Base-by-base conservation (phyloP, 2,888 invertebrate species). In the Harmothoe impar region DNA sequence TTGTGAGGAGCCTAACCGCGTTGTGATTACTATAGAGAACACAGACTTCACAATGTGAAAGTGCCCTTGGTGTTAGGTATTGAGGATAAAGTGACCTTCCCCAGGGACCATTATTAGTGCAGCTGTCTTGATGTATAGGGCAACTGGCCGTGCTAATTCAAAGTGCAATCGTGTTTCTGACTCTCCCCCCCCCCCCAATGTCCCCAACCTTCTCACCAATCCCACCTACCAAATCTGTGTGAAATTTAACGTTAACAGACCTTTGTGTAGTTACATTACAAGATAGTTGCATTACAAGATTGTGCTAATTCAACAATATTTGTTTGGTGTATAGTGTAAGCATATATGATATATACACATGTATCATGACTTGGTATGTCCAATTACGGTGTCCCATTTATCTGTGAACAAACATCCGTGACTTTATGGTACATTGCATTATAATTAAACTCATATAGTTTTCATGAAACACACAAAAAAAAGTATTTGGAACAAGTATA, bases 51-150 rank as follows among this genome's bases (percentile, higher is more conserved):
- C 72, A 72, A 29, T 72, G 29, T 72, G 15, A 72, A 72, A 72
- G 72, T 72, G 72, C 72, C 72, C 72, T 72, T 72, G 31, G 72
- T 72, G 25, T 25, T 72, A 72, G 72, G 72, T 72, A 29, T 72
- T 25, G 31, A 29, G 31, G 72, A 72, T 72, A 29, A 72, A 72
- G 72, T 72, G 72, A 29, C 72, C 72, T 72, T 72, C 72, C 29
- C 72, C 72, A 72, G 72, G 72, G 72, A 72, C 72, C 72, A 72
- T 29, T 72, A n/a, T 62, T 62, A n/a, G 29, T 72, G 72, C 29
- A 3, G 29, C 72, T 25, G 31, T 72, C 7, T 29, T 29, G 15
- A 7, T 29, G 15, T 72, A 72, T n/a, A 72, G 3, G 31, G 15
- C 20, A 29, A 72, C n/a, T n/a, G 72, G 29, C 31, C 25, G 25